A percentile compares a stretch with the other conserved stretches of the same genome.
phyloP scores from a whole-genome alignment of 2,888 invertebrate species.

The Dryococelus australis region DNA sequence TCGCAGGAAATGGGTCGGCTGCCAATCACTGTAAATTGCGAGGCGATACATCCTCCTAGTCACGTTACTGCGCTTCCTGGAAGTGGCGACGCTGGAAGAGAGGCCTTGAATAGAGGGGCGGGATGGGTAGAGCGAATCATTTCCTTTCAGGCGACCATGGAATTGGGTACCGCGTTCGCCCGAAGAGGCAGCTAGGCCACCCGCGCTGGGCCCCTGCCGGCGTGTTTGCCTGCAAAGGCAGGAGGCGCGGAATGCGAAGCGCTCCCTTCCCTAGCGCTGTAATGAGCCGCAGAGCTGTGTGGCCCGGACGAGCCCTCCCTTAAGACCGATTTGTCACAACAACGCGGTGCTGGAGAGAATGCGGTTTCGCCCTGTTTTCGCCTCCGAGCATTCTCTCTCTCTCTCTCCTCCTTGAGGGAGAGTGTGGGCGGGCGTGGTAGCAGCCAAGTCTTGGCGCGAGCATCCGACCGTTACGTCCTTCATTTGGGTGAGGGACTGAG shows the following conservation, averaged over 20 bases:
- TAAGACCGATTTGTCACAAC: slow-evolving; percentile 9
- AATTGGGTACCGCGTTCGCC: background rate
- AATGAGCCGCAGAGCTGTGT: background rate
- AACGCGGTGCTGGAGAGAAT: background rate
- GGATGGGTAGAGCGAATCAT: background rate
- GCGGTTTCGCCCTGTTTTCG: background rate
- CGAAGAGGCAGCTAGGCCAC: background rate
- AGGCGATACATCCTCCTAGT: slow-evolving; percentile 2
- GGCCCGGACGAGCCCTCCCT: background rate
- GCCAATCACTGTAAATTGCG: background rate
- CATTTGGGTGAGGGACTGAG: too few relatives aligned
- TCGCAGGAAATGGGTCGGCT: background rate
- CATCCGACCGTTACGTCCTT: background rate
- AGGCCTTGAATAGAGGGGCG: background rate
- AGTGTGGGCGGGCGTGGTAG: too few relatives aligned
- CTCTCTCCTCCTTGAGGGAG: background rate
- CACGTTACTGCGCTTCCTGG: background rate
- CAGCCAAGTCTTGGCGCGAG: background rate
- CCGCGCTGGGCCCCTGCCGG: background rate
- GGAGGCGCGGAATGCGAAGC: background rate
- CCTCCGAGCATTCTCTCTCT: background rate
- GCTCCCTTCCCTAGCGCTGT: background rate
- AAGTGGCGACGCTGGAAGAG: background rate
- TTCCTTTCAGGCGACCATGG: background rate
- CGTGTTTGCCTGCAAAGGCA: background rate